Percentiles rank a stretch among this genome's conserved stretches.
phyloP scores from a whole-genome alignment of 2,888 invertebrate species.

The Uloborus plumipes region DNA sequence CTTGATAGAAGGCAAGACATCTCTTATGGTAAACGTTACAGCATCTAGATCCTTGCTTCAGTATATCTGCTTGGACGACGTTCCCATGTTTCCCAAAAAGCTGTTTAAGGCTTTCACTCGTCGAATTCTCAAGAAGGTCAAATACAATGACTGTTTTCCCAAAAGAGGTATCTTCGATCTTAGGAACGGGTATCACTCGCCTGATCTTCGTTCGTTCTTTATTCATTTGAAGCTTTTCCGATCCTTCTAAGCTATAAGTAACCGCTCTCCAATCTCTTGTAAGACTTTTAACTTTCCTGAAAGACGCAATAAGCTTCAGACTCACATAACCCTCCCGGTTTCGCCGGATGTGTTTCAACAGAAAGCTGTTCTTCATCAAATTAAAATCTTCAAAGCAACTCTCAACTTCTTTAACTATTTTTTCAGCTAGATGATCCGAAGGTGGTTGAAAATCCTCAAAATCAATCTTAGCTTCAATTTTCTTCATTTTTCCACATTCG shows the following conservation, averaged over 20 bases:
- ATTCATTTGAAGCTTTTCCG: conserved; percentile 87
- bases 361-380: conserved; percentile 95
- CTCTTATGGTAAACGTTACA: conserved; percentile 86
- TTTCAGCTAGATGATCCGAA: conserved; percentile 82
- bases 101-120: conserved; percentile 90
- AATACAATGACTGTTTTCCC: conserved; percentile 91
- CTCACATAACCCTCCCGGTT: conserved; percentile 97
- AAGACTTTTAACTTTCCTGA: conserved; percentile 92
- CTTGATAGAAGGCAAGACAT: conserved; percentile 84
- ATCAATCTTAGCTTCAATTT: background rate
- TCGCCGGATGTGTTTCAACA: conserved; percentile 92
- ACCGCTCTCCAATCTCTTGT: conserved; percentile 95
- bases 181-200: conserved; percentile 86
- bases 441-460: conserved; percentile 73
- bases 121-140: conserved; percentile 84
- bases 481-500: background rate
- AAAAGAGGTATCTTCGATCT: conserved; percentile 91
- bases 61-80: conserved; percentile 87
- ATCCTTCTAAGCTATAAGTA: conserved; percentile 84
- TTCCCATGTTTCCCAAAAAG: conserved; percentile 90
- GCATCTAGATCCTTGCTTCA: conserved; percentile 82
- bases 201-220: conserved; percentile 90
- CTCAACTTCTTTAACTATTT: conserved; percentile 90
- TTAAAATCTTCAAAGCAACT: conserved; percentile 96
- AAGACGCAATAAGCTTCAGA: conserved; percentile 92